These are phyloP conservation scores for Papilio polyxenes DNA, from an alignment of 1,140 invertebrate genomes.

Conservation along the genomic window DNA sequence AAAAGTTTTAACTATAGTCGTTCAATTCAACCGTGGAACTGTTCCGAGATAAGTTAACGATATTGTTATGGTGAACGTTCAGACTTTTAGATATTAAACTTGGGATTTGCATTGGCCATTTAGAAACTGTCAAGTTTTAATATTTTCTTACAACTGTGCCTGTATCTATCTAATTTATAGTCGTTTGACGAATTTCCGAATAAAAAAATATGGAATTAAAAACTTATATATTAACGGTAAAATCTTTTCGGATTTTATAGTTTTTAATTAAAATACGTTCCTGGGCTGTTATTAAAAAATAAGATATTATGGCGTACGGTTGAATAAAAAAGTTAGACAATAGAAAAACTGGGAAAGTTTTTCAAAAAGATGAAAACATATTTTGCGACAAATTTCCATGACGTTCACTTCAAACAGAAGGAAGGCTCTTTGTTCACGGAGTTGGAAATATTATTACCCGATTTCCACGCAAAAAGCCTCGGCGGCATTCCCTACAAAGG, in stretches of 20 bases:
- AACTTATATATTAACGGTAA: too few species aligned
- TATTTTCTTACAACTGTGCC: neutral
- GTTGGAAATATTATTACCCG: slow-evolving; percentile 74
- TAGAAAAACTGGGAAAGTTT: slow-evolving; percentile 16
- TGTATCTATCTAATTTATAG: neutral
- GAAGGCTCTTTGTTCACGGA: slow-evolving; percentile 66
- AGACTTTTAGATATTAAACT: slow-evolving; percentile 9
- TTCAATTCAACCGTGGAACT: slow-evolving; percentile 6
- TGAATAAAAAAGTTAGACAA: neutral
- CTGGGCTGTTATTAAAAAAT: neutral
- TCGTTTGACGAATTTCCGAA: neutral
- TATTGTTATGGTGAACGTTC: slow-evolving; percentile 15
- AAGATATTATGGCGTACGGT: neutral
- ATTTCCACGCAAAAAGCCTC: slow-evolving; percentile 65
- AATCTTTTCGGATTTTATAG: too few species aligned
- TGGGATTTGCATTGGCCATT: neutral
- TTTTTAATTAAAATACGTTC: neutral
- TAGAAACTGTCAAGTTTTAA: neutral
- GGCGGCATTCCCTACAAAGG: slow-evolving; percentile 56
- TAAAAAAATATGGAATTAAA: neutral
- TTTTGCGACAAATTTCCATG: slow-evolving; percentile 59
- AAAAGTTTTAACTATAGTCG: slow-evolving; percentile 32
- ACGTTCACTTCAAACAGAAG: slow-evolving; percentile 61
- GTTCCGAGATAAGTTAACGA: slow-evolving; percentile 9
- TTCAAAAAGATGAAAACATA: slow-evolving; percentile 35